phyloP scores from a whole-genome alignment of 30 jellyfish, hydroid and myxozoan species.

The Pseudorhiza aurosa region DNA sequence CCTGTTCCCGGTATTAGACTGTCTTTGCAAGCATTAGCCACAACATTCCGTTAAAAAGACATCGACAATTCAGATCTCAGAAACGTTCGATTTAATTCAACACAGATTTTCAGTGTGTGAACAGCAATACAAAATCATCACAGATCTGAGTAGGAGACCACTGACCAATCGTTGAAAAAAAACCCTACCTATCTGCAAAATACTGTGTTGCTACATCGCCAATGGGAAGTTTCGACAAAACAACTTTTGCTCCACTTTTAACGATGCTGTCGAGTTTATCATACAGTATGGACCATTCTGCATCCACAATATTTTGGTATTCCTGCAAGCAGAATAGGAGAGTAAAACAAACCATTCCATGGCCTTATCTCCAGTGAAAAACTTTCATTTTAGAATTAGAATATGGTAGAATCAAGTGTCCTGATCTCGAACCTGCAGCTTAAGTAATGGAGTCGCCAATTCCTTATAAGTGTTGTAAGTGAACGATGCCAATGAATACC shows the following conservation, averaged over 20 bases:
- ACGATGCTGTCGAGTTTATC: slow-evolving; percentile 96
- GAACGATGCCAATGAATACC: too few relatives aligned
- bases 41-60: too few relatives aligned
- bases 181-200: slow-evolving; percentile 93
- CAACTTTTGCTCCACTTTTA: slow-evolving; percentile 99
- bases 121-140: slow-evolving; percentile 66
- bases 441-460: too few relatives aligned
- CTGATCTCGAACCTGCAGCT: too few relatives aligned
- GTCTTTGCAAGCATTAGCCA: too few relatives aligned
- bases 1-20: too few relatives aligned
- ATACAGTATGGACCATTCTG: slow-evolving; percentile 96
- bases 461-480: too few relatives aligned
- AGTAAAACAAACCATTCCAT: background rate
- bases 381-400: too few relatives aligned
- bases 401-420: too few relatives aligned
- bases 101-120: slow-evolving; percentile 57
- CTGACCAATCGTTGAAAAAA: background rate
- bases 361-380: too few relatives aligned
- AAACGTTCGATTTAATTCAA: slow-evolving; percentile 7
- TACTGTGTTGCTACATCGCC: slow-evolving; percentile 99
- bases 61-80: slow-evolving; percentile 47
- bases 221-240: slow-evolving; percentile 93
- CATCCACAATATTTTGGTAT: slow-evolving; percentile 97
- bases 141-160: slow-evolving; percentile 21
- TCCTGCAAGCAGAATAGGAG: slow-evolving; percentile 61